phyloP scores from a whole-genome alignment of 92 coral and sea anemone species.

The Porites cylindrica region DNA sequence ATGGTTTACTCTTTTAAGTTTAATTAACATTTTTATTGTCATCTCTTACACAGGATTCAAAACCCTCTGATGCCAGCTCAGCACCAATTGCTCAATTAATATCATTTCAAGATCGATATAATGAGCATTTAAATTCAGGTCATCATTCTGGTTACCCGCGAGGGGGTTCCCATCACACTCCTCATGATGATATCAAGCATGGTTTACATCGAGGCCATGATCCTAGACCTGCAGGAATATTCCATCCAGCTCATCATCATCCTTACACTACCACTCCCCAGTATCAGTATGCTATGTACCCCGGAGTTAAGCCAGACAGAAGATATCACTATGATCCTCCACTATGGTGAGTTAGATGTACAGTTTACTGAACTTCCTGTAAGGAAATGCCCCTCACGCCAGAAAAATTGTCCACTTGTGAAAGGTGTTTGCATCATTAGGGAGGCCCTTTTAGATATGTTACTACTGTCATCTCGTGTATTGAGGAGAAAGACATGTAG shows the following conservation, averaged over 20 bases:
- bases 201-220: slow-evolving; percentile 64
- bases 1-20: not conserved
- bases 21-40: not conserved
- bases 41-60: slow-evolving; percentile 44
- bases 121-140: slow-evolving; percentile 74
- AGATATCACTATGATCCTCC: slow-evolving; percentile 83
- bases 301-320: slow-evolving; percentile 74
- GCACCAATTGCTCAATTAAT: slow-evolving; percentile 90
- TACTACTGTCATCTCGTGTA: no score
- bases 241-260: slow-evolving; percentile 84
- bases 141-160: slow-evolving; percentile 67
- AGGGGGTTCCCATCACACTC: slow-evolving; percentile 52
- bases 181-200: slow-evolving; percentile 67
- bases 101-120: slow-evolving; percentile 79
- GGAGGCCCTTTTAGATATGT: no score
- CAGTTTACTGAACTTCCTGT: no score
- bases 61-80: slow-evolving; percentile 80
- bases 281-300: slow-evolving; percentile 83
- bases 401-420: no score
- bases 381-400: no score
- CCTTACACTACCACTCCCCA: slow-evolving; percentile 72
- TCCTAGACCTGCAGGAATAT: slow-evolving; percentile 69
- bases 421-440: no score
- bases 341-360: slow-evolving; percentile 66
- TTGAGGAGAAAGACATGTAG: no score